These are phyloP conservation scores for Tachypleus tridentatus DNA, from an alignment of 1,140 invertebrate genomes.

Conservation along the genomic window DNA sequence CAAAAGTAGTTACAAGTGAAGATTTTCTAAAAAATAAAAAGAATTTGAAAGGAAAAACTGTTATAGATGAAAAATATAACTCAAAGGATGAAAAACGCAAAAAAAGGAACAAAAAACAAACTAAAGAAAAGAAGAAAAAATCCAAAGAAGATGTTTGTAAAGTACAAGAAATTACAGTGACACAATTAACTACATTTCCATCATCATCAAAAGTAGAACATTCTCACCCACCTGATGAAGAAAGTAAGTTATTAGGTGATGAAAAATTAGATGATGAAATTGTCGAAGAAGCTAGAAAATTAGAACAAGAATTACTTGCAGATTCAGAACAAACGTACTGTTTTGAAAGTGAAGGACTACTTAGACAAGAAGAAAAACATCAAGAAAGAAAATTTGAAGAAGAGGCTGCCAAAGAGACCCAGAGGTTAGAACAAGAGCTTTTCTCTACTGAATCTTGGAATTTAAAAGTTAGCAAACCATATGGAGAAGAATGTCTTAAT, in stretches of 20 bases:
- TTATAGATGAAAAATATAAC: not conserved
- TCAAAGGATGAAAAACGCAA: conserved; percentile 22
- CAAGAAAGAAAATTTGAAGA: conserved; percentile 26
- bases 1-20: conserved; percentile 19
- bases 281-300: conserved; percentile 18
- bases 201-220: not conserved
- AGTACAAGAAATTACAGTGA: too few relatives aligned
- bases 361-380: conserved; percentile 21
- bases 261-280: conserved; percentile 22
- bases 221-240: conserved; percentile 11
- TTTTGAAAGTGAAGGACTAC: conserved; percentile 13
- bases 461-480: conserved; percentile 14
- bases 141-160: not conserved
- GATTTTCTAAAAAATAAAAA: conserved; percentile 29
- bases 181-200: too few relatives aligned
- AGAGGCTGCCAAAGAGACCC: conserved; percentile 26
- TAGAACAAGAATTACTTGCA: conserved; percentile 19
- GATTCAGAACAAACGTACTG: conserved; percentile 17
- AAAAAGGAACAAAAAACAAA: conserved; percentile 38
- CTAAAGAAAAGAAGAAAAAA: conserved; percentile 23
- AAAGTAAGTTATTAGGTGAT: conserved; percentile 18
- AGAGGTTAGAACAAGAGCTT: conserved; percentile 25
- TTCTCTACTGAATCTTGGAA: conserved; percentile 19
- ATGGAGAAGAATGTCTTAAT: conserved; percentile 4
- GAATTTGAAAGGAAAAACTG: conserved; percentile 44